Percentiles rank a stretch among this genome's conserved stretches.
These are phyloP conservation scores for Idaea aversata DNA, from an alignment of 2,888 invertebrate genomes.

Conservation along the genomic window DNA sequence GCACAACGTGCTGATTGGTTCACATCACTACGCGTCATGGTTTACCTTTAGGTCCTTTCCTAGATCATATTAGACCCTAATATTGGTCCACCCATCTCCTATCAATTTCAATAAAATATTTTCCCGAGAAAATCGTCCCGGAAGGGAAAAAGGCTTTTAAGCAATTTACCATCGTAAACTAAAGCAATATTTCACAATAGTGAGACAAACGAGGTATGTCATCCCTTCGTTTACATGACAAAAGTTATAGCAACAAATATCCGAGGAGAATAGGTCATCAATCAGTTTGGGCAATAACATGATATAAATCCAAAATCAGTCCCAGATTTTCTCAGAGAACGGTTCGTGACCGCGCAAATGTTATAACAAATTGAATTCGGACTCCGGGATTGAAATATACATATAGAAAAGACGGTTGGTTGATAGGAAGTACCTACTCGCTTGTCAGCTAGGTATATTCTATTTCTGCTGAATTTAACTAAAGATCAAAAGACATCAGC, in stretches of 20 bases:
- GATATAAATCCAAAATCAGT: slow-evolving; percentile 36
- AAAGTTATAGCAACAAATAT: slow-evolving; percentile 33
- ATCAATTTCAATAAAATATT: not conserved
- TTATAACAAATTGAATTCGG: slow-evolving; percentile 47
- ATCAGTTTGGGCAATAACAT: slow-evolving; percentile 41
- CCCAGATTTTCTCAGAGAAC: slow-evolving; percentile 34
- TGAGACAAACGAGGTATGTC: slow-evolving; percentile 24
- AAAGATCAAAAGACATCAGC: slow-evolving; percentile 17
- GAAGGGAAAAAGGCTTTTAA: not conserved
- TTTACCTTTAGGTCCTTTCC: no score
- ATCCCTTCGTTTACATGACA: slow-evolving; percentile 26
- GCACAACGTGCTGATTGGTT: no score
- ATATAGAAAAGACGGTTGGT: no score
- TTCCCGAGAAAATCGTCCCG: not conserved
- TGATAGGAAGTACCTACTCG: no score
- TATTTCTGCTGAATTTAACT: slow-evolving; percentile 16
- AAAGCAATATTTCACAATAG: slow-evolving; percentile 16
- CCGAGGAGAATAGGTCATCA: slow-evolving; percentile 40
- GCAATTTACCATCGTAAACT: slow-evolving; percentile 8
- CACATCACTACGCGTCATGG: not conserved
- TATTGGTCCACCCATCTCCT: not conserved
- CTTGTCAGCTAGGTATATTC: not conserved
- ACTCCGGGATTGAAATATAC: slow-evolving; percentile 22
- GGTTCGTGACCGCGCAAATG: slow-evolving; percentile 38
- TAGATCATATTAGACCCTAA: not conserved